phyloP scores from a whole-genome alignment of 2,888 invertebrate species.

The Nysson spinosus region DNA sequence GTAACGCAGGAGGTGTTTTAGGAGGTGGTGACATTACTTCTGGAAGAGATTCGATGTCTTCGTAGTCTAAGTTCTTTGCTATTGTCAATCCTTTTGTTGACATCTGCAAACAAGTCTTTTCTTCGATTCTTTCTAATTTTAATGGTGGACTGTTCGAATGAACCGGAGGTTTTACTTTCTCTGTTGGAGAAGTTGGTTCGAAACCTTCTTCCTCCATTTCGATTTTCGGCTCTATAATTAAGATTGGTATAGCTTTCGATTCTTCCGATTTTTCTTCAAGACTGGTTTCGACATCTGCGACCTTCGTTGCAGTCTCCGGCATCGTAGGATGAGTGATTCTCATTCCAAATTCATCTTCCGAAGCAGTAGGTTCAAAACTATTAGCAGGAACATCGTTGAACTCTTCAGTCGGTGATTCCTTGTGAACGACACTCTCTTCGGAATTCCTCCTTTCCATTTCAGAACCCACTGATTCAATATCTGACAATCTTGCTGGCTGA shows the following conservation, averaged over 20 bases:
- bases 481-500: conserved; percentile 73
- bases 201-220: conserved; percentile 56
- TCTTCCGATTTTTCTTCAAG: conserved; percentile 59
- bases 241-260: conserved; percentile 71
- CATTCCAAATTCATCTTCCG: conserved; percentile 73
- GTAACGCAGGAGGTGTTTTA: conserved; percentile 84
- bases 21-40: conserved; percentile 63
- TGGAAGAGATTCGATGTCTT: conserved; percentile 74
- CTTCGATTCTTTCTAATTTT: conserved; percentile 71
- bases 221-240: conserved; percentile 68
- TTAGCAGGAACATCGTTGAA: conserved; percentile 27
- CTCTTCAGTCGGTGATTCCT: conserved; percentile 36
- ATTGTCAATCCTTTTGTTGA: conserved; percentile 72
- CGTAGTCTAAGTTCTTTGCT: conserved; percentile 75
- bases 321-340: conserved; percentile 49
- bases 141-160: conserved; percentile 60
- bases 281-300: conserved; percentile 30
- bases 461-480: conserved; percentile 75
- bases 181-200: conserved; percentile 16
- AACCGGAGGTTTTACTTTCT: conserved; percentile 32
- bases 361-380: conserved; percentile 63
- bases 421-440: conserved; percentile 64
- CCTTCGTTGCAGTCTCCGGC: conserved; percentile 19
- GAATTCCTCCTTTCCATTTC: conserved; percentile 75
- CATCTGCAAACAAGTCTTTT: conserved; percentile 73